Evolutionary conservation across 2,888 invertebrate species (phyloP).

Genomic region (Silvanus unidentatus): DNA sequence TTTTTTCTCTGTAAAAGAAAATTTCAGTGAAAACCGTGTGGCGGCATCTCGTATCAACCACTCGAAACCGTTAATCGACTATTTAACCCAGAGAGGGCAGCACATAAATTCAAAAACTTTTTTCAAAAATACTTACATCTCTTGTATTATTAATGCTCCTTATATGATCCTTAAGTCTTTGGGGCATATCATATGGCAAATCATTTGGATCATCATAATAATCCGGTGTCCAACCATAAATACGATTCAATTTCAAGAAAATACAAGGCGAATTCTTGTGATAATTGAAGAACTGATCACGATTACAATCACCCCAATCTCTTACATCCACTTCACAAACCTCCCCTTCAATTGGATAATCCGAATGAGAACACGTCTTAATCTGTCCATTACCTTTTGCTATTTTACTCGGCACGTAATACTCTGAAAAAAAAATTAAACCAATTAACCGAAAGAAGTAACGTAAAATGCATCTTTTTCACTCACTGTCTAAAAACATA

Average conservation of each 20-base stretch:
- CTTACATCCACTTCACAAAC: constrained; percentile 85
- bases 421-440: constrained; percentile 32
- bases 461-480: too few species aligned
- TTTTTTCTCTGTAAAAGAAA: constrained; percentile 59
- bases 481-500: constrained; percentile 71
- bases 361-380: constrained; percentile 39
- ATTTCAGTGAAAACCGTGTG: not conserved
- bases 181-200: constrained; percentile 72
- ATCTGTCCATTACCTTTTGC: constrained; percentile 44
- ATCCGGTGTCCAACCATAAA: constrained; percentile 83
- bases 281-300: constrained; percentile 83
- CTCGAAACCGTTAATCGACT: too few species aligned
- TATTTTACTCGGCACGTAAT: constrained; percentile 43
- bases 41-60: too few species aligned
- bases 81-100: too few species aligned
- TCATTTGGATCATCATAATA: constrained; percentile 67
- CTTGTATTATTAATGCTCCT: constrained; percentile 42
- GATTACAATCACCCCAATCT: constrained; percentile 73
- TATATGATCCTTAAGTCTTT: constrained; percentile 63
- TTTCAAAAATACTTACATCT: constrained; percentile 38
- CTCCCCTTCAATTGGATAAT: constrained; percentile 49
- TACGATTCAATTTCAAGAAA: constrained; percentile 92
- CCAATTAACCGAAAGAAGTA: not conserved
- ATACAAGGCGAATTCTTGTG: constrained; percentile 90
- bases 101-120: too few species aligned